Percentiles rank a stretch among this genome's conserved stretches.
These are phyloP conservation scores for Emydocephalus ijimae DNA, from an alignment of 2,113 vertebrate species.

Conservation along the genomic window DNA sequence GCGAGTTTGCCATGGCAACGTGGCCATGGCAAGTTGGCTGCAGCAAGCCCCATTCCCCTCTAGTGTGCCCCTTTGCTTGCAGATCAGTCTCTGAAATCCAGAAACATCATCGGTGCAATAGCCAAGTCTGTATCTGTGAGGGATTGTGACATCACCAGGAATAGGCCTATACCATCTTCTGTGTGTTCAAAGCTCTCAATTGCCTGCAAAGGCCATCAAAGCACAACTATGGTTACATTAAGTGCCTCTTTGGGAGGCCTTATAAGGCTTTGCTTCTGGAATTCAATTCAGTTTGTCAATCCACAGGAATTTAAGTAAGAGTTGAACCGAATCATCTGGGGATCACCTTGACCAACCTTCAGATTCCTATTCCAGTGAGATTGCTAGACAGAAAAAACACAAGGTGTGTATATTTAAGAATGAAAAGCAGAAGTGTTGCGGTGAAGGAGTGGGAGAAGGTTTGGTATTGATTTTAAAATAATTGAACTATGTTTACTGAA, in stretches of 20 bases:
- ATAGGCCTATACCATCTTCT: background rate
- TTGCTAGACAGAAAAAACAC: background rate
- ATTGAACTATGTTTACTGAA: background rate
- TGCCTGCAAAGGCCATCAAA: background rate
- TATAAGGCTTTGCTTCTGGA: background rate
- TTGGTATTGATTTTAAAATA: background rate
- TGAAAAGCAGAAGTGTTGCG: background rate
- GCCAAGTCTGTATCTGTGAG: background rate
- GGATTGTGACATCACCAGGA: background rate
- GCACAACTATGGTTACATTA: background rate
- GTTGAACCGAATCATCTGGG: background rate
- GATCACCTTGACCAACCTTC: background rate
- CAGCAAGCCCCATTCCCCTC: no score
- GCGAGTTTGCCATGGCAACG: no score
- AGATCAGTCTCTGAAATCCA: background rate
- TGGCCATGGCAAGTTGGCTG: no score
- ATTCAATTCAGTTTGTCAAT: background rate
- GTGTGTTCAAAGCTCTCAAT: background rate
- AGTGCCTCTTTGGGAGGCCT: background rate
- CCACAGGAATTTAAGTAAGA: background rate
- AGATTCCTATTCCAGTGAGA: background rate
- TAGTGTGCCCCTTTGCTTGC: no score
- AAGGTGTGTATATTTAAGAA: background rate
- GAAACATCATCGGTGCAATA: background rate
- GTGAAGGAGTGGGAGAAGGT: background rate